Base-by-base conservation (phyloP, 2,888 invertebrate genomes). In the Cataglyphis rosenhaueri region DNA sequence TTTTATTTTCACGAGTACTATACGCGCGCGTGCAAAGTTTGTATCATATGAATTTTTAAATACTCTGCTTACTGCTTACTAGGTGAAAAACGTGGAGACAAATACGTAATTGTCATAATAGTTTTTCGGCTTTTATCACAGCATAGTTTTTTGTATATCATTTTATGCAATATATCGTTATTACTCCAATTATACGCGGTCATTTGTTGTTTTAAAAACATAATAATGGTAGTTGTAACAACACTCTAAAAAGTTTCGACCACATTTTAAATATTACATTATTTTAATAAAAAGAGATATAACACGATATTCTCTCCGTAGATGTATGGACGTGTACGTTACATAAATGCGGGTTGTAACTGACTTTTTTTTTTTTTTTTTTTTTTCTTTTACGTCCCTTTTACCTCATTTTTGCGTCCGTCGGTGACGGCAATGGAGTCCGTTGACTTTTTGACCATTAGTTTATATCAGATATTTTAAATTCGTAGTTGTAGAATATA, bases 201-300 rank as follows among this genome's bases (percentile, higher is more conserved):
- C 5, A 25, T 4, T 38, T 3, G 38, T 59, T 70, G 29, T n/a
- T 70, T 70, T 35, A 32, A 35, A 64, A 59, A 70, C 15, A 3
- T 57, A 32, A 59, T 32, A 78, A 68, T 44, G 5, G 15, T 78
- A 10, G 18, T 48, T 59, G 25, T 38, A 52, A 55, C 25, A 52
- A 64, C 41, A 59, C 44, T 35, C 1, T 59, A 35, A 57, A 70
- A 78, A 78, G 59, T 59, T 78, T 78, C 10, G 9, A 44, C 8
- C n/a, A 25, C 4, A 70, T 78, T 48, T 78, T 70, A 70, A 78
- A 78, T 68, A 68, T 78, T 44, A 78, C 12, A 70, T 78, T 78
- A 66, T 70, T 78, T 70, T 68, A 78, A 64, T 48, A 41, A 48
- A 70, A 78, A 68, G 38, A 59, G 25, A 12, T 21, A 41, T 68